These are phyloP conservation scores for Chelonus formosanus DNA, from an alignment of 2,888 invertebrate species.

Conservation along the genomic window DNA sequence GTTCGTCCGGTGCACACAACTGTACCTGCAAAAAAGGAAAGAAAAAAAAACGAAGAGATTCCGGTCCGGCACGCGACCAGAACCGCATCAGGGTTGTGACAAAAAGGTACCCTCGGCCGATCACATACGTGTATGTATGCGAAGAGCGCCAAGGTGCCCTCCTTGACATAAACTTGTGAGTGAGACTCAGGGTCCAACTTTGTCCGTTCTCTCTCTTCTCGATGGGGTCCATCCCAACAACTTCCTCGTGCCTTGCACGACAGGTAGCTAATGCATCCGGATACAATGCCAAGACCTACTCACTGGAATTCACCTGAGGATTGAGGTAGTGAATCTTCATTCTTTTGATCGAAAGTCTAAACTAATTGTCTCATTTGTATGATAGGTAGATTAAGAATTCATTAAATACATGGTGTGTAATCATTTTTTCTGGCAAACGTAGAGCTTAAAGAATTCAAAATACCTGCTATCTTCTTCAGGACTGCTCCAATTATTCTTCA, in stretches of 20 bases:
- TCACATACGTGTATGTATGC: slow-evolving; percentile 37
- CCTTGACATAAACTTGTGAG: slow-evolving; percentile 46
- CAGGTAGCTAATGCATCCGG: slow-evolving; percentile 48
- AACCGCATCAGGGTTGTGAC: slow-evolving; percentile 53
- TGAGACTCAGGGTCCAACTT: slow-evolving; percentile 35
- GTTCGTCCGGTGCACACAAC: slow-evolving; percentile 38
- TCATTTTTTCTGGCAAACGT: too few relatives aligned
- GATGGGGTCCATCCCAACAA: slow-evolving; percentile 34
- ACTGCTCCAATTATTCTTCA: too few relatives aligned
- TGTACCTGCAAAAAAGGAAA: slow-evolving; percentile 43
- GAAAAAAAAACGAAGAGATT: slow-evolving; percentile 45
- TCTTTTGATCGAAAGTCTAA: background rate
- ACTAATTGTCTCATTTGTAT: too few relatives aligned
- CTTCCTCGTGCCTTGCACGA: slow-evolving; percentile 38
- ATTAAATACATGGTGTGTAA: too few relatives aligned
- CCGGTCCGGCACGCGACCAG: slow-evolving; percentile 62
- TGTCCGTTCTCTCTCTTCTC: slow-evolving; percentile 30
- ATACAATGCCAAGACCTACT: slow-evolving; percentile 30
- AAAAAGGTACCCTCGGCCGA: slow-evolving; percentile 54
- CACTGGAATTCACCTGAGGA: slow-evolving; percentile 15
- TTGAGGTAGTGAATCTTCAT: slow-evolving; percentile 1
- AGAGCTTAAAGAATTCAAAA: too few relatives aligned
- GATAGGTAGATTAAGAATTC: too few relatives aligned
- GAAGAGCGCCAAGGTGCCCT: slow-evolving; percentile 26
- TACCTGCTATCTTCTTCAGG: too few relatives aligned